These are phyloP conservation scores for Auanema sp. DNA, from an alignment of 2,888 invertebrate species.

Conservation along the genomic window DNA sequence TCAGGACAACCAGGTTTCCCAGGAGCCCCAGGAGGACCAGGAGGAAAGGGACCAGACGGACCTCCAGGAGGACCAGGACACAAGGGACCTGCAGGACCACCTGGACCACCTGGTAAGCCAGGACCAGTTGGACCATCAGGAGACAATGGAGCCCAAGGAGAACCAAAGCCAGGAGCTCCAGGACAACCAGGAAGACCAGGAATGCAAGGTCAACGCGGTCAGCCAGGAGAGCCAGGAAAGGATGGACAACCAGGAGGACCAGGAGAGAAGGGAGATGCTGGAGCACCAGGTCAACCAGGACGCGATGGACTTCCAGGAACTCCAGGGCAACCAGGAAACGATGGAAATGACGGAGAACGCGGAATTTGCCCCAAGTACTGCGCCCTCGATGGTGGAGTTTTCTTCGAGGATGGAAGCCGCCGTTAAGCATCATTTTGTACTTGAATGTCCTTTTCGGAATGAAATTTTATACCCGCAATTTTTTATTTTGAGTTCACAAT, in stretches of 20 bases:
- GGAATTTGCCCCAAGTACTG: conserved; percentile 56
- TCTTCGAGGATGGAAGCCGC: conserved; percentile 49
- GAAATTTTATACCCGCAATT: too few relatives aligned
- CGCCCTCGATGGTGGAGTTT: conserved; percentile 53
- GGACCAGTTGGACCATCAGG: conserved; percentile 34
- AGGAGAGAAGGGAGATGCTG: conserved; percentile 46
- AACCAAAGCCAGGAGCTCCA: conserved; percentile 36
- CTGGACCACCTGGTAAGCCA: conserved; percentile 35
- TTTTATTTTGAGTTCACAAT: too few relatives aligned
- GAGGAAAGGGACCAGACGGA: conserved; percentile 31
- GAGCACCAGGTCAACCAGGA: conserved; percentile 27
- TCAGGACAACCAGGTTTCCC: conserved; percentile 49
- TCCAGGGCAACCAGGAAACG: conserved; percentile 20
- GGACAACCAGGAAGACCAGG: conserved; percentile 44
- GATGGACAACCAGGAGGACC: conserved; percentile 40
- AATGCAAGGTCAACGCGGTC: conserved; percentile 40
- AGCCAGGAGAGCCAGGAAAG: conserved; percentile 36
- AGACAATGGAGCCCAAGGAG: conserved; percentile 29
- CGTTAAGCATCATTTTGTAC: too few relatives aligned
- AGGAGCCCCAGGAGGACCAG: conserved; percentile 30
- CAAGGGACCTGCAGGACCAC: conserved; percentile 40
- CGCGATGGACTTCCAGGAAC: conserved; percentile 3
- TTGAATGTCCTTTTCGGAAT: too few relatives aligned
- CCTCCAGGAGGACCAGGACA: conserved; percentile 21
- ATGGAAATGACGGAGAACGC: conserved; percentile 37